Evolutionary conservation across 2,113 vertebrate genomes (phyloP), one percentile per base, ranked within the genome.

Genomic region (Phoxinus phoxinus): DNA sequence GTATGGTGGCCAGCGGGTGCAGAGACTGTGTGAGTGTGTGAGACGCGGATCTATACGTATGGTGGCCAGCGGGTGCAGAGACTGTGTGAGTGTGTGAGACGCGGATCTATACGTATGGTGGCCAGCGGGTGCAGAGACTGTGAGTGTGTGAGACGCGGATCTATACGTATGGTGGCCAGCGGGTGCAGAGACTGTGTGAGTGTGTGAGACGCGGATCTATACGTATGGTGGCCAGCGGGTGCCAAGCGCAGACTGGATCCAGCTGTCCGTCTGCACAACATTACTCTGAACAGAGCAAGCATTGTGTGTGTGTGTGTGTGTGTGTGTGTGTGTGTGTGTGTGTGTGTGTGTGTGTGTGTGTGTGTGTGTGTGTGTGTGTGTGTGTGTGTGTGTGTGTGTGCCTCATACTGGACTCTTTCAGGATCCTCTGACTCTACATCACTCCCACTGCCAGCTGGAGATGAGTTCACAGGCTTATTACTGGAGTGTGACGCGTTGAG

Each of bases 241-340:
- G 46, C 48, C 48, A 51, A 53, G 19, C 2, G 51, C 6, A 56
- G 53, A 21, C 53, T 56, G 53, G 67, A 76, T 72, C 85, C 90
- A 89, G 90, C 92, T 94, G 93, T 93, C 92, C 94, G 93, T 93
- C 92, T 93, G 93, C 83, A 90, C 84, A 91, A 92, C 92, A 94
- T 94, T 93, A 93, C 83, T 46, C 86, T 1, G 86, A 92, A 95
- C 93, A 94, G 94, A 93, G 92, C 89, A 86, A 84, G 69, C 88
- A 84, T 93, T 95, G 93, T 95, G 75, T 44, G n/a, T n/a, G n/a
- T n/a, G n/a, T n/a, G n/a, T n/a, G n/a, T n/a, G n/a, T n/a, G n/a
- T n/a, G n/a, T n/a, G n/a, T n/a, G n/a, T n/a, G n/a, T n/a, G n/a
- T n/a, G n/a, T n/a, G n/a, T n/a, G n/a, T n/a, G n/a, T n/a, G n/a